These are phyloP conservation scores for Drosophila bunnanda DNA, from an alignment of 2,888 invertebrate genomes.

Conservation along the genomic window DNA sequence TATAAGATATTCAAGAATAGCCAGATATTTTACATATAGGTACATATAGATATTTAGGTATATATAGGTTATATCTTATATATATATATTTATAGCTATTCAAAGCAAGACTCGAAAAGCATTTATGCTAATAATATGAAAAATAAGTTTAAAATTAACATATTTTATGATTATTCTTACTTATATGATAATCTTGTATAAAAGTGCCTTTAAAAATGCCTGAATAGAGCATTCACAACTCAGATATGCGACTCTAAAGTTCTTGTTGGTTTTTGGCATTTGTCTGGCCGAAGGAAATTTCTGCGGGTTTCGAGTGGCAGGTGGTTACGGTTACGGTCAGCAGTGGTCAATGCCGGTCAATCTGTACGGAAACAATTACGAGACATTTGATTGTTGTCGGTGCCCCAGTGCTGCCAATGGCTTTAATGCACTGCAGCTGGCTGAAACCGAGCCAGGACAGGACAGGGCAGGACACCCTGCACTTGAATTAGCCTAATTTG, in stretches of 20 bases:
- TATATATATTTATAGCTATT: no score
- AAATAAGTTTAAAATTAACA: no score
- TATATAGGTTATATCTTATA: no score
- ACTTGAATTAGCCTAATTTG: constrained; percentile 53
- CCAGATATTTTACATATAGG: no score
- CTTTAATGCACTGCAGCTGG: constrained; percentile 15
- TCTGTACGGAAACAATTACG: constrained; percentile 39
- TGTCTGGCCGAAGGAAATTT: constrained; percentile 33
- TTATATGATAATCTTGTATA: no score
- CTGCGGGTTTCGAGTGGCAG: constrained; percentile 33
- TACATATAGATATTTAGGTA: no score
- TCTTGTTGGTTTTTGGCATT: constrained; percentile 20
- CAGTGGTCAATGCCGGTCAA: constrained; percentile 37
- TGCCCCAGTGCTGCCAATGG: constrained; percentile 3
- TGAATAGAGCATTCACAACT: constrained; percentile 3
- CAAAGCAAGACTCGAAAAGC: no score
- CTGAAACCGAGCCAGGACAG: constrained; percentile 1
- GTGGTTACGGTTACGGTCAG: constrained; percentile 30
- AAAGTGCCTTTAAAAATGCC: no score
- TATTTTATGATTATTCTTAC: no score
- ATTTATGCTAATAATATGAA: no score
- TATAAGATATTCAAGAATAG: neutral
- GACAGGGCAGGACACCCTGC: neutral
- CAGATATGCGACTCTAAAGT: neutral
- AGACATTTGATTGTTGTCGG: constrained; percentile 41